Conservation (phyloP, 2,888 invertebrate genomes). For the Drosophila setosimentum region DNA sequence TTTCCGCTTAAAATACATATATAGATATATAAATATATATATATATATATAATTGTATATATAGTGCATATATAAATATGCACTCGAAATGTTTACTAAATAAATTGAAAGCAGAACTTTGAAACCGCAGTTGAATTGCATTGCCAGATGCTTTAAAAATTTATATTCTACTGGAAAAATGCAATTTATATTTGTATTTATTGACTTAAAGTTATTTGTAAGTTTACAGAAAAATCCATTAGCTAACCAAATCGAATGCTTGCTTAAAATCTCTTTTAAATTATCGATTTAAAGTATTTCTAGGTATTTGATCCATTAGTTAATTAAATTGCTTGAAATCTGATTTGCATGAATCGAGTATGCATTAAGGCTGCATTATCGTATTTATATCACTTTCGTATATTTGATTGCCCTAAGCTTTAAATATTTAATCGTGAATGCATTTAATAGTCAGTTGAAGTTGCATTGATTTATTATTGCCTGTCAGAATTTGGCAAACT, state of each 20-base stretch:
- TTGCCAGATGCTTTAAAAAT: conserved; percentile 11
- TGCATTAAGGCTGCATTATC: neutral
- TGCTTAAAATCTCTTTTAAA: neutral
- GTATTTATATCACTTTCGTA: neutral
- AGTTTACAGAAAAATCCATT: neutral
- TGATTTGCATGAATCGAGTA: neutral
- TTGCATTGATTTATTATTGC: conserved; percentile 51
- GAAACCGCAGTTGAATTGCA: conserved; percentile 17
- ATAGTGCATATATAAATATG: neutral
- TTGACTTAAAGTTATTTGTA: neutral
- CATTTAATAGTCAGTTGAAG: neutral
- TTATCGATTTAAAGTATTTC: neutral
- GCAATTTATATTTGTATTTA: neutral
- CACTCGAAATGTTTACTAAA: conserved; percentile 7
- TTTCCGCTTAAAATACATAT: conserved; percentile 54
- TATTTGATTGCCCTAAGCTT: neutral
- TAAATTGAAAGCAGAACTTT: conserved; percentile 9
- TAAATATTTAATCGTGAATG: neutral
- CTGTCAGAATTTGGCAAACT: conserved; percentile 13
- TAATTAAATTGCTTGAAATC: conserved; percentile 2
- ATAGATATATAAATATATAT: neutral
- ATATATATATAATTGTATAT: neutral
- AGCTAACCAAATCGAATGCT: neutral
- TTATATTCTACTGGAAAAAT: neutral
- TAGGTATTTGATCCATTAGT: neutral